Evolutionary conservation across 2,888 invertebrate species (phyloP).

Genomic region (Amorpha juglandis): DNA sequence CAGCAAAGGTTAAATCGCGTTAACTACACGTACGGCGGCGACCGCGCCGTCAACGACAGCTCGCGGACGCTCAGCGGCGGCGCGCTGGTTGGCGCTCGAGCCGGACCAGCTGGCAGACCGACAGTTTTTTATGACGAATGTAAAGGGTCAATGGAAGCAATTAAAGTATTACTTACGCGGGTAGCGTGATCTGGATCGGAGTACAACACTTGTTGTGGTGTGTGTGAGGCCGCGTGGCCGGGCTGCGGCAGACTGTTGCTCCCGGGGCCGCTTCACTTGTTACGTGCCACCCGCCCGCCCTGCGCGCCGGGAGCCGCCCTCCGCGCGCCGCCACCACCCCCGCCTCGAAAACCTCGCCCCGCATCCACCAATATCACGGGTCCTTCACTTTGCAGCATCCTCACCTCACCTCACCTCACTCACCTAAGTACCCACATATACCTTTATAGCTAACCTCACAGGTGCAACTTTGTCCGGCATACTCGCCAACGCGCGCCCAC

Average conservation of each 20-base stretch:
- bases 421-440: constrained; percentile 55
- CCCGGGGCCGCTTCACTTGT: constrained; percentile 83
- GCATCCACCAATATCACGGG: constrained; percentile 72
- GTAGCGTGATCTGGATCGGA: constrained; percentile 54
- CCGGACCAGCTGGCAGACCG: constrained; percentile 33
- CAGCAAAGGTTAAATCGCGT: constrained; percentile 53
- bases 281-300: constrained; percentile 78
- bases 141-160: constrained; percentile 54
- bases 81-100: constrained; percentile 31
- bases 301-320: constrained; percentile 58
- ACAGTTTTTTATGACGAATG: constrained; percentile 34
- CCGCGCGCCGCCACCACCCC: constrained; percentile 52
- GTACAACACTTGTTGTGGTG: constrained; percentile 63
- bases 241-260: constrained; percentile 84
- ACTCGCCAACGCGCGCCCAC: background rate
- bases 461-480: constrained; percentile 11
- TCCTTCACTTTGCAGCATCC: constrained; percentile 77
- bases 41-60: constrained; percentile 35
- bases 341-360: constrained; percentile 66
- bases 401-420: constrained; percentile 40
- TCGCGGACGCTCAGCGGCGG: constrained; percentile 4
- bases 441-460: constrained; percentile 16
- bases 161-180: constrained; percentile 74
- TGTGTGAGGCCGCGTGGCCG: constrained; percentile 81
- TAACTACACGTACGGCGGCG: constrained; percentile 42